phyloP scores from a whole-genome alignment of 2,888 invertebrate genomes.

The Eurytoma adleriae region DNA sequence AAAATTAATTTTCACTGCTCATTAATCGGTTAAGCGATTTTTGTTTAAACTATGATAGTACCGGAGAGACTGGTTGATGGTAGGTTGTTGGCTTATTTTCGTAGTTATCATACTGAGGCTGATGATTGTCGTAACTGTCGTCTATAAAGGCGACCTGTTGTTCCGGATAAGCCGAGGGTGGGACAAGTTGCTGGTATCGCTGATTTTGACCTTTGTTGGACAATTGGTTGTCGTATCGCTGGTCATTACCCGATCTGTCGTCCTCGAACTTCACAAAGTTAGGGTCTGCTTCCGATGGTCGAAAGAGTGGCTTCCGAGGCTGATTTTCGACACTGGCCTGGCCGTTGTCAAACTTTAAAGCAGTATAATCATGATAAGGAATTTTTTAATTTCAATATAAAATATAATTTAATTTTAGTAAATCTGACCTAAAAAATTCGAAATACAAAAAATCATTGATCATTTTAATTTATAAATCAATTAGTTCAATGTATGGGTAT shows the following conservation, averaged over 20 bases:
- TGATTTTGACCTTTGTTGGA: not conserved
- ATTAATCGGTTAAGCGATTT: no score
- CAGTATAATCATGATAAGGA: no score
- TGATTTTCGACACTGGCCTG: not conserved
- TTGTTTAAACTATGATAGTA: no score
- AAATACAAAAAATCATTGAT: no score
- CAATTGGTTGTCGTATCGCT: not conserved
- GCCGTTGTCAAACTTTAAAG: constrained; percentile 30
- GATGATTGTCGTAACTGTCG: constrained; percentile 29
- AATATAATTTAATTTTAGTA: no score
- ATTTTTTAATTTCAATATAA: no score
- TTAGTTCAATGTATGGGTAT: no score
- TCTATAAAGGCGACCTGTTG: constrained; percentile 2
- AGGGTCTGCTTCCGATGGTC: constrained; percentile 2
- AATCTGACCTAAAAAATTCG: no score
- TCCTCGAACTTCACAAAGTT: constrained; percentile 47
- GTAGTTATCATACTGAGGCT: constrained; percentile 36
- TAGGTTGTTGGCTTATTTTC: constrained; percentile 46
- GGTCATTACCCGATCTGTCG: not conserved
- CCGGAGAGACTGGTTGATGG: constrained; percentile 13
- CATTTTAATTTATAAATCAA: no score
- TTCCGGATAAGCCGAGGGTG: not conserved
- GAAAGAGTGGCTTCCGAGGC: not conserved
- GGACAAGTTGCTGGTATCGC: no score
- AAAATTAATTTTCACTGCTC: no score